Percentiles rank a stretch among this genome's conserved stretches.
Evolutionary conservation across 2,888 invertebrate species (phyloP).

Genomic region (Sarcophaga variegata): DNA sequence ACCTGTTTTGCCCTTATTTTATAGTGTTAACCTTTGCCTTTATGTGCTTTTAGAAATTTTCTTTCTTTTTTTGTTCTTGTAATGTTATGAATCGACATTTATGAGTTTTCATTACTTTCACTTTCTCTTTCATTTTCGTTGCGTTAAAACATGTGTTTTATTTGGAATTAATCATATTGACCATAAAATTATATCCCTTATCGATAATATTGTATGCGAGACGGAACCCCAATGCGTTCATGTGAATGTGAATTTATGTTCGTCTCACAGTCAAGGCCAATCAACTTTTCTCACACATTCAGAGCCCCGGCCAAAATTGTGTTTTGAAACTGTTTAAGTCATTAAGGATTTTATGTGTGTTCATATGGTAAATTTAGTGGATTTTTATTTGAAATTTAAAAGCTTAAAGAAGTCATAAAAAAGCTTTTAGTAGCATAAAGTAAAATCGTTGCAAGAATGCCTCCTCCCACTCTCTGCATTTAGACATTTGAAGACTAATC

Average conservation of each 20-base stretch:
- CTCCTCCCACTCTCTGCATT: too few relatives aligned
- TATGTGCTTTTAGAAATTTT: not conserved
- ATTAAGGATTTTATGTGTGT: too few relatives aligned
- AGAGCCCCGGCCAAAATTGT: too few relatives aligned
- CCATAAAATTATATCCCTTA: not conserved
- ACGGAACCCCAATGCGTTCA: not conserved
- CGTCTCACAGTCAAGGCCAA: not conserved
- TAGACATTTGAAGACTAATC: too few relatives aligned
- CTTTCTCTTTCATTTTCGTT: not conserved
- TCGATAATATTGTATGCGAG: not conserved
- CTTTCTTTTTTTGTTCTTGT: not conserved
- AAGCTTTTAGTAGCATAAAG: too few relatives aligned
- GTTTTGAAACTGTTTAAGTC: too few relatives aligned
- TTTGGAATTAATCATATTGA: conserved; percentile 22
- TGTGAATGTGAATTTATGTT: not conserved
- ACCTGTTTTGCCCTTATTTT: not conserved
- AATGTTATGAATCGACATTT: not conserved
- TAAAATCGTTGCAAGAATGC: too few relatives aligned
- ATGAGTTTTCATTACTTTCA: not conserved
- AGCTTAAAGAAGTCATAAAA: too few relatives aligned
- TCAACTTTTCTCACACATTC: not conserved
- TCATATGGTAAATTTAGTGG: too few relatives aligned
- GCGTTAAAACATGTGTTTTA: conserved; percentile 6
- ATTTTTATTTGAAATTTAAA: too few relatives aligned
- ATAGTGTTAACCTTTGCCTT: not conserved